Evolutionary conservation across 2,113 vertebrate species (phyloP), one percentile per base, ranked within the genome.

Genomic region (Gorsachius goisagi): DNA sequence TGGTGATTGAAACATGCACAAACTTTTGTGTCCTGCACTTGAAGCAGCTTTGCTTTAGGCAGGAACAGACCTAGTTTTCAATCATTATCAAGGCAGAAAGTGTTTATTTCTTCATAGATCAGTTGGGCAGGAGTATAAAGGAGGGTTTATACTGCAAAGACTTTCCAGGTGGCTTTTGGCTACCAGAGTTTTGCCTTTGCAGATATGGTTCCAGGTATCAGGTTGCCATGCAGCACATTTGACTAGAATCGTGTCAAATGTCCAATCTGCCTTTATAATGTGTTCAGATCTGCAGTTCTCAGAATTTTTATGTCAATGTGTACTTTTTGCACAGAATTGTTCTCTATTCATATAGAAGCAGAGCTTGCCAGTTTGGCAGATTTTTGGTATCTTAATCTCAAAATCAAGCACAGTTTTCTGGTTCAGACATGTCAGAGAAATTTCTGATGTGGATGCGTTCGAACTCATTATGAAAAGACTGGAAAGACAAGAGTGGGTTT

Each of bases 401-500:
- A 64, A 85, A 28, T 32, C 23, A 71, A 93, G 32, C 14, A 47
- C 8, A 44, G 18, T 35, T 71, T 78, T 23, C 23, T 1, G 0
- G 6, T 75, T 90, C 67, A 76, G 45, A 15, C 1, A 2, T 11
- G 8, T 77, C 45, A 60, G 77, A 63, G 22, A 20, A 56, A 30
- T 28, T 45, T 85, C 47, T 8, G 6, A 39, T 0, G 1, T 6
- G 9, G 18, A 27, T 45, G 9, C 35, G 27, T 77, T 90, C 0
- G 0, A 68, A 52, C 23, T 73, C 9, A 49, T 64, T 90, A 75
- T 39, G 66, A 59, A 81, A 75, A 72, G 27, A 78, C 3, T 66
- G 78, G 62, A 9, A 21, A 88, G 71, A 71, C 22, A 13, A 37
- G 32, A 9, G 1, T 4, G 12, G 6, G 12, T 5, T 5, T 69